These are phyloP conservation scores for Drosophila rufa DNA, from an alignment of 1,140 invertebrate species.

Conservation along the genomic window DNA sequence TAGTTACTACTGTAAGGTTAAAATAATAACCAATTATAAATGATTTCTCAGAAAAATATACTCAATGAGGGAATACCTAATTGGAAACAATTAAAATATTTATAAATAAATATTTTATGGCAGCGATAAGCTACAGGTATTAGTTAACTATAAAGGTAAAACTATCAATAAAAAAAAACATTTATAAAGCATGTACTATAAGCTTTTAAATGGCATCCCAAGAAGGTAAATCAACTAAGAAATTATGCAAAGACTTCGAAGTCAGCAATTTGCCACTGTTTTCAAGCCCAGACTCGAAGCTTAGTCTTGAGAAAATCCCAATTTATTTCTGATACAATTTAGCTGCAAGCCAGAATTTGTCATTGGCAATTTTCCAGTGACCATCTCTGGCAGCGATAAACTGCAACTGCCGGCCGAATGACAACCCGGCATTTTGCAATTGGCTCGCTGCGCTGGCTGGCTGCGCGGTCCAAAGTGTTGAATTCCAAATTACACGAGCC, in stretches of 20 bases:
- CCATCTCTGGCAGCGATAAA: conserved; percentile 60
- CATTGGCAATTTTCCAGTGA: conserved; percentile 42
- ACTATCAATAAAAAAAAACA: background rate
- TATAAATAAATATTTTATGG: background rate
- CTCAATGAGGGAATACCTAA: background rate
- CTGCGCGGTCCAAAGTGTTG: conserved; percentile 66
- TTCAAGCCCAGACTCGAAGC: background rate
- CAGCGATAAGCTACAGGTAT: background rate
- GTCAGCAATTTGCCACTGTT: conserved; percentile 9
- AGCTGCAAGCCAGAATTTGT: conserved; percentile 52
- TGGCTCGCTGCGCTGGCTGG: conserved; percentile 38
- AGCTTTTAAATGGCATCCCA: background rate
- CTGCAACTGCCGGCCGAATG: conserved; percentile 48
- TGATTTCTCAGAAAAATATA: background rate
- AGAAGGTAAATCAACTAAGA: background rate
- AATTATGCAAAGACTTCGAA: background rate
- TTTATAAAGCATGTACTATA: background rate
- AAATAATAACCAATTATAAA: background rate
- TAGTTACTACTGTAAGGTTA: background rate
- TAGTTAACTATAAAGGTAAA: background rate
- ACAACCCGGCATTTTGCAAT: conserved; percentile 70
- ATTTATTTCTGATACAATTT: conserved; percentile 37
- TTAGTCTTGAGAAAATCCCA: conserved; percentile 26
- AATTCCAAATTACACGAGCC: conserved; percentile 76
- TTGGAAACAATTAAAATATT: background rate